Evolutionary conservation across 2,113 vertebrate genomes (phyloP).

Genomic region (Phyllostomus discolor): DNA sequence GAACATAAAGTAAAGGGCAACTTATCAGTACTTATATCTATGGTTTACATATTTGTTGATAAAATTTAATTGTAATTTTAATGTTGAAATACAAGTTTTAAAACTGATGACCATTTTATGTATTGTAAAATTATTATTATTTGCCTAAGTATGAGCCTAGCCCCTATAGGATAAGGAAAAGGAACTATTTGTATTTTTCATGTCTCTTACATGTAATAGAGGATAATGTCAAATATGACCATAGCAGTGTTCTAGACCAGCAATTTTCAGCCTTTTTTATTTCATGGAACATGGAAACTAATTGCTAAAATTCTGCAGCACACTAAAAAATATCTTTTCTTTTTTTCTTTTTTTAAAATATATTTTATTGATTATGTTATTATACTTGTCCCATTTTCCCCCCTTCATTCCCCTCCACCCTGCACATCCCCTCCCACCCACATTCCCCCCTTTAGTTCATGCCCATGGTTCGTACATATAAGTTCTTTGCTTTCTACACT

Average conservation of each 20-base stretch:
- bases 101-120: neutral
- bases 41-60: neutral
- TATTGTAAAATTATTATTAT: neutral
- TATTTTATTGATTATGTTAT: no score
- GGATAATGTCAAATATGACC: neutral
- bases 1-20: neutral
- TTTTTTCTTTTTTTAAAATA: no score
- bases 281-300: neutral
- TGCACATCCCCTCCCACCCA: no score
- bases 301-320: neutral
- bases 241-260: neutral
- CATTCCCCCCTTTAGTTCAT: no score
- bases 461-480: no score
- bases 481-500: no score
- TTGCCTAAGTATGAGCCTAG: neutral
- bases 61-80: neutral
- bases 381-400: no score
- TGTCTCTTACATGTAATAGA: no score
- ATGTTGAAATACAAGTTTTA: neutral
- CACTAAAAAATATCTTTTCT: neutral
- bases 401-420: no score
- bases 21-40: neutral
- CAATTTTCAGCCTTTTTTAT: neutral
- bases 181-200: neutral
- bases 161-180: neutral